phyloP scores from a whole-genome alignment of 2,797 vertebrate genomes.

The Gymnopithys bicolor region DNA sequence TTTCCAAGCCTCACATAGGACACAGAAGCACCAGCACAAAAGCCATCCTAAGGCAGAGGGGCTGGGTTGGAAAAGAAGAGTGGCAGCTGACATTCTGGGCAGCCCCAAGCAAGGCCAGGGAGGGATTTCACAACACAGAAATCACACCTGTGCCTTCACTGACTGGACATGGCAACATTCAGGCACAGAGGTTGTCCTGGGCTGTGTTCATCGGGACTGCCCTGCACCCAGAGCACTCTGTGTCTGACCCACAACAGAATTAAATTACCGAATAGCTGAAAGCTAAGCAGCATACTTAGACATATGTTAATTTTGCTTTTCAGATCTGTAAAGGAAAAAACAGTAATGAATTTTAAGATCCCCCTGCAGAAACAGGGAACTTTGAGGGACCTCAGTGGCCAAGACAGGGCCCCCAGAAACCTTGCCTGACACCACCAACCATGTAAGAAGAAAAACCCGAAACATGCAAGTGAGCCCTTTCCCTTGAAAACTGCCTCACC shows the following conservation, averaged over 20 bases:
- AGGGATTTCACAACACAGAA: not conserved
- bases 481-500: not conserved
- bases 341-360: not conserved
- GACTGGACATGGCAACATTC: not conserved
- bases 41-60: not conserved
- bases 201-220: fast-evolving
- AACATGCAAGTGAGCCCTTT: not conserved
- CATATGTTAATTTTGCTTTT: not conserved
- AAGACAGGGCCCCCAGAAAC: not conserved
- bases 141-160: fast-evolving
- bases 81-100: not conserved
- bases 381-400: not conserved
- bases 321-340: not conserved
- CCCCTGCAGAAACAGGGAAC: not conserved
- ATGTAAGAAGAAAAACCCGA: not conserved
- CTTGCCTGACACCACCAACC: not conserved
- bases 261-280: not conserved
- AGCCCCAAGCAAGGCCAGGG: not conserved
- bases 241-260: too few species aligned
- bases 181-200: not conserved
- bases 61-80: not conserved
- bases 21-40: not conserved
- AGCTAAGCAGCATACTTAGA: not conserved
- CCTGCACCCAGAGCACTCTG: not conserved
- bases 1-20: not conserved